Conservation (phyloP, 2,888 invertebrate genomes). For the Apomyelois bistriatella region DNA sequence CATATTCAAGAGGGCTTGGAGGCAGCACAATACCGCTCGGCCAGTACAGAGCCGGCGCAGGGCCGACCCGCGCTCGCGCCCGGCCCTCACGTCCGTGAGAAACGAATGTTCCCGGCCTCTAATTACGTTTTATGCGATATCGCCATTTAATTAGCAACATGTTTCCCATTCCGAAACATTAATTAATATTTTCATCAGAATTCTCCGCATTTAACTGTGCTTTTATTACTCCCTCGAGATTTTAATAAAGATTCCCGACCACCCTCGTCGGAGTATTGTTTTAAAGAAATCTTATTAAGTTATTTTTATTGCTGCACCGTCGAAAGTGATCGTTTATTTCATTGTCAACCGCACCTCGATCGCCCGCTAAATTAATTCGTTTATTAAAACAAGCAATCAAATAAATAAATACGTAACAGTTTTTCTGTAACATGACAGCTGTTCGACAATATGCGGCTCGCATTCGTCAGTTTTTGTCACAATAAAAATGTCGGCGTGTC, state of each 20-base stretch:
- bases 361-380: conserved; percentile 36
- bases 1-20: conserved; percentile 33
- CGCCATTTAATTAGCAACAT: conserved; percentile 79
- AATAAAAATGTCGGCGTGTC: conserved; percentile 46
- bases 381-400: conserved; percentile 36
- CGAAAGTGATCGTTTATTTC: conserved; percentile 49
- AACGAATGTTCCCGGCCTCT: conserved; percentile 73
- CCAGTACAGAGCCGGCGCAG: conserved; percentile 21
- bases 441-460: conserved; percentile 37
- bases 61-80: conserved; percentile 4
- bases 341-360: conserved; percentile 51
- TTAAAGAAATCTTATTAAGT: conserved; percentile 63
- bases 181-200: conserved; percentile 79
- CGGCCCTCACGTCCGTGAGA: conserved; percentile 64
- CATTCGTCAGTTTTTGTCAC: conserved; percentile 46
- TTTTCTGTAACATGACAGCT: conserved; percentile 32
- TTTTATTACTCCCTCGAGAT: conserved; percentile 76
- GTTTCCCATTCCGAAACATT: conserved; percentile 77
- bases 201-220: conserved; percentile 76
- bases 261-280: conserved; percentile 69
- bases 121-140: conserved; percentile 79
- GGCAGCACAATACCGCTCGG: conserved; percentile 27
- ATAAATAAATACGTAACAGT: conserved; percentile 28
- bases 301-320: conserved; percentile 55
- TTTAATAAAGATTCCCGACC: conserved; percentile 78